phyloP scores from a whole-genome alignment of 64 coral and sea anemone species.

The Acropora tenuis region DNA sequence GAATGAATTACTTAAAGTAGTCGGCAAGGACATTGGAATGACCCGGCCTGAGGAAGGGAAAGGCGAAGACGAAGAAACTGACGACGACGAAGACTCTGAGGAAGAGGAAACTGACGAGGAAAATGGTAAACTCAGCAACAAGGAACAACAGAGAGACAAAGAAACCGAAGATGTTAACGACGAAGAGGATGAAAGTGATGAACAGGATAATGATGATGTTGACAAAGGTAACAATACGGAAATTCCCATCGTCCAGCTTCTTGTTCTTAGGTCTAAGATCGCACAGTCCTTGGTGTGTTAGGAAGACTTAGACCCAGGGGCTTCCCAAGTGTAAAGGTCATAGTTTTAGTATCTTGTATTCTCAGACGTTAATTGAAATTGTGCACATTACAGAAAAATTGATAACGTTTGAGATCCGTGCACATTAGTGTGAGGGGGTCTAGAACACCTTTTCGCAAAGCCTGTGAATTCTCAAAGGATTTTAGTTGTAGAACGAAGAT shows the following conservation, averaged over 20 bases:
- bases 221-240: slow-evolving; percentile 18
- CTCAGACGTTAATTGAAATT: no score
- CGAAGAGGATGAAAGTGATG: slow-evolving; percentile 40
- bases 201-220: neutral
- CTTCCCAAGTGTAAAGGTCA: no score
- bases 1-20: neutral
- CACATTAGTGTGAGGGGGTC: no score
- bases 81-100: slow-evolving; percentile 25
- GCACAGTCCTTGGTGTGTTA: no score
- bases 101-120: slow-evolving; percentile 40
- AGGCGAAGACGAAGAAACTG: neutral
- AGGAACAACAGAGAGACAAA: slow-evolving; percentile 7
- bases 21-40: slow-evolving; percentile 9
- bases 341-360: no score
- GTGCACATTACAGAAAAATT: no score
- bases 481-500: no score
- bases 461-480: no score
- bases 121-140: slow-evolving; percentile 29
- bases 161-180: slow-evolving; percentile 18
- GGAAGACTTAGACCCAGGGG: no score
- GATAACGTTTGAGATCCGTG: no score
- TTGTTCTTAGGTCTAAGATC: no score
- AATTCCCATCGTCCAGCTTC: neutral
- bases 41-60: neutral
- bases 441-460: no score